Percentiles rank a stretch among this genome's conserved stretches.
Conservation (phyloP, 2,113 vertebrate genomes). For the Leptobrachium leishanense region DNA sequence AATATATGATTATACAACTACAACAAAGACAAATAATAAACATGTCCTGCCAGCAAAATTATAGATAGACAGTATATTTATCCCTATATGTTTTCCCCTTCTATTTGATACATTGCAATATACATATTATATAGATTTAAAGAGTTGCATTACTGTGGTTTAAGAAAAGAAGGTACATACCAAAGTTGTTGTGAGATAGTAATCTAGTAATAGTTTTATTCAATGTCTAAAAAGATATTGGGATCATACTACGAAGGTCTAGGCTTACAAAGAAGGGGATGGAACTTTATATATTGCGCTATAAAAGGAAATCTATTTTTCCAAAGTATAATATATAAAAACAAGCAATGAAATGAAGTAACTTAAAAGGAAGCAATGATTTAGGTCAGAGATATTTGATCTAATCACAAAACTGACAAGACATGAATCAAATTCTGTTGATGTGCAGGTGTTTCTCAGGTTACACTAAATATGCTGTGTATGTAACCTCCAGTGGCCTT, state of each 20-base stretch:
- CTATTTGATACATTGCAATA: too few species aligned
- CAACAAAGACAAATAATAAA: too few species aligned
- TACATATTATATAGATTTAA: too few species aligned
- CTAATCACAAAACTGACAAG: conserved; percentile 20
- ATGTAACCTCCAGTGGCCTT: conserved; percentile 13
- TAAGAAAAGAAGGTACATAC: too few species aligned
- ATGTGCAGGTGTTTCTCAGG: conserved; percentile 12
- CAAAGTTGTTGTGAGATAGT: background rate
- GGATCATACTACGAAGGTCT: background rate
- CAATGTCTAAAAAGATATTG: background rate
- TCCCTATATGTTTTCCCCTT: too few species aligned
- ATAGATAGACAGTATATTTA: too few species aligned
- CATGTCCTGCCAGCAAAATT: too few species aligned
- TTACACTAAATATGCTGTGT: background rate
- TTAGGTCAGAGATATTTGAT: conserved; percentile 11
- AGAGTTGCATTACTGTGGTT: too few species aligned
- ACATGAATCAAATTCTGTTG: conserved; percentile 3
- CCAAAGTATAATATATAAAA: conserved; percentile 40
- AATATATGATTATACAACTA: too few species aligned
- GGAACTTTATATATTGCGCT: background rate
- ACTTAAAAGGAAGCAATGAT: background rate
- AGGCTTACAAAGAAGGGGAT: background rate
- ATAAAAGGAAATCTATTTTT: conserved; percentile 15
- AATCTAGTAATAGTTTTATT: background rate
- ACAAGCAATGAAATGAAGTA: background rate